Percentiles rank a stretch among this genome's conserved stretches.
Conservation (phyloP, 2,888 invertebrate genomes). For the Hesperia comma region DNA sequence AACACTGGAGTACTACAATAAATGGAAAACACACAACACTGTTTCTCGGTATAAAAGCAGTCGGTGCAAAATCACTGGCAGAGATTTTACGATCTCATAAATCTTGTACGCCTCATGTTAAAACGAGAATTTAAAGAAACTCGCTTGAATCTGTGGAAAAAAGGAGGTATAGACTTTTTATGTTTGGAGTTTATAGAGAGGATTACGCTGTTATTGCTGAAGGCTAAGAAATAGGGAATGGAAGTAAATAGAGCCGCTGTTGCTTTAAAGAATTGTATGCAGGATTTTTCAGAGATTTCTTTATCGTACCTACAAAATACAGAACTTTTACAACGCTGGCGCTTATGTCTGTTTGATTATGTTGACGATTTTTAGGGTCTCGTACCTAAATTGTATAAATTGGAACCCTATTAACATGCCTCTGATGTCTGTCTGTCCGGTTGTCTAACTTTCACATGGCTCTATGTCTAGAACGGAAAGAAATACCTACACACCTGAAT, state of each 20-base stretch:
- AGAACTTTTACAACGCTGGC: too few species aligned
- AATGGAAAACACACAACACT: constrained; percentile 7
- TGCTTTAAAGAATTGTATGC: background rate
- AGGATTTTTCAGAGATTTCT: background rate
- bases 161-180: constrained; percentile 28
- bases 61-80: constrained; percentile 24
- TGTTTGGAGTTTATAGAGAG: constrained; percentile 21
- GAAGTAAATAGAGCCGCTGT: background rate
- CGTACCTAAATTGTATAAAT: too few species aligned
- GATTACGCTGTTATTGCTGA: constrained; percentile 11
- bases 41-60: constrained; percentile 21
- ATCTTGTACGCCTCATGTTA: constrained; percentile 32
- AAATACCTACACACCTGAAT: too few species aligned
- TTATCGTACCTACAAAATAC: too few species aligned
- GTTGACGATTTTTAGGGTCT: too few species aligned
- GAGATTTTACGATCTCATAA: constrained; percentile 33
- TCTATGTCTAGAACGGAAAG: too few species aligned
- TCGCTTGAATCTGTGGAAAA: constrained; percentile 25
- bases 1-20: background rate
- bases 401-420: too few species aligned
- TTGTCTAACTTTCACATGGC: too few species aligned
- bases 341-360: too few species aligned
- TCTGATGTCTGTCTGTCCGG: too few species aligned
- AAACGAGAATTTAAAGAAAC: constrained; percentile 33
- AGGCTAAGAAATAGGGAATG: constrained; percentile 16